phyloP scores from a whole-genome alignment of 2,113 vertebrate genomes.

The Sander lucioperca region DNA sequence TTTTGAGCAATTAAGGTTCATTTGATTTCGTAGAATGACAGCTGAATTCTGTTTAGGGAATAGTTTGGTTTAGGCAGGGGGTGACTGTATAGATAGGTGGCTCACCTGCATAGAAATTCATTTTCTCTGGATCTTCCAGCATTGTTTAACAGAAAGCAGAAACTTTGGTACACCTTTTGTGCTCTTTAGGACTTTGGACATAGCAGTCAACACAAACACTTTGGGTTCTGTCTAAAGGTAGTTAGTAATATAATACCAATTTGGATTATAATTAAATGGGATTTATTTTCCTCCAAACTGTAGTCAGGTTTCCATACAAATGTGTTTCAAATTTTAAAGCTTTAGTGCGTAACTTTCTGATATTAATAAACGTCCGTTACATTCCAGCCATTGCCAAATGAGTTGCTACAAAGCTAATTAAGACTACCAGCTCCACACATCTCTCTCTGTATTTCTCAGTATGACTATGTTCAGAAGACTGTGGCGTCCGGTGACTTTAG shows the following conservation, averaged over 20 bases:
- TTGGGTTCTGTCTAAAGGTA: not conserved
- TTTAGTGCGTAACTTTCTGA: no score
- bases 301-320: no score
- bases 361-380: no score
- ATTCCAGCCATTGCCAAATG: no score
- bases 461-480: no score
- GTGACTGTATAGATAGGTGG: not conserved
- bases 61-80: not conserved
- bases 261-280: not conserved
- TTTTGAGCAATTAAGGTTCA: not conserved
- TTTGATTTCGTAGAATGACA: not conserved
- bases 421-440: no score
- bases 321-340: no score
- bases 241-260: not conserved
- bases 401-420: no score
- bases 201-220: not conserved
- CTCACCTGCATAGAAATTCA: constrained; percentile 3
- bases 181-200: not conserved
- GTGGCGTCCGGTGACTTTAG: no score
- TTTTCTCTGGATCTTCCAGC: not conserved
- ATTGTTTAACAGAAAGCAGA: constrained; percentile 1
- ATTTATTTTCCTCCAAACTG: not conserved
- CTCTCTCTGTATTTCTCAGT: no score
- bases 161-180: not conserved
- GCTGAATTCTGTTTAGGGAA: not conserved